Percentiles rank a stretch among this genome's conserved stretches.
These are phyloP conservation scores for Cavia aperea DNA, from an alignment of 2,113 vertebrate species.

Conservation along the genomic window DNA sequence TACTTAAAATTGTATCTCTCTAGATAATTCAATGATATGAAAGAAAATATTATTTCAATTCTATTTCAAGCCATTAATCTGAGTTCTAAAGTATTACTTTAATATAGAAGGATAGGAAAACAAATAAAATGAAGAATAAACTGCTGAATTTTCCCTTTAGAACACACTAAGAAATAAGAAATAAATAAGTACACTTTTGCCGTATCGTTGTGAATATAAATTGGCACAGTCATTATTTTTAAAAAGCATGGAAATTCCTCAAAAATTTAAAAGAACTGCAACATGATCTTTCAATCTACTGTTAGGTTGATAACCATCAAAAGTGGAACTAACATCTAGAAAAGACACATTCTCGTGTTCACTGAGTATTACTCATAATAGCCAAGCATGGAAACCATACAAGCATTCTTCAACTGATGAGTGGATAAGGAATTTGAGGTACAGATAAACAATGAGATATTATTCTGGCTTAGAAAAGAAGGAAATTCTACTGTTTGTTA, in stretches of 20 bases:
- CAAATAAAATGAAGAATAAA: slow-evolving; percentile 24
- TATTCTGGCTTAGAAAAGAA: background rate
- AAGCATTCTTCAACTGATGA: background rate
- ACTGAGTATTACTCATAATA: background rate
- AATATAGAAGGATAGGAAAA: background rate
- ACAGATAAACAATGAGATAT: background rate
- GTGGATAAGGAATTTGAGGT: background rate
- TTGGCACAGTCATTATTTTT: background rate
- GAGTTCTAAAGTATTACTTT: background rate
- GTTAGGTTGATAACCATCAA: too few species aligned
- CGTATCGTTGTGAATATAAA: background rate
- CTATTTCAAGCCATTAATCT: background rate
- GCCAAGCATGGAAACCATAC: background rate
- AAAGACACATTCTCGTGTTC: background rate
- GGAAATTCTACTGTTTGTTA: background rate
- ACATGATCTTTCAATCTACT: background rate
- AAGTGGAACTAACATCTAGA: background rate
- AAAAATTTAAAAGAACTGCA: background rate
- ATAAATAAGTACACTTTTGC: background rate
- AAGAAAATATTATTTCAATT: background rate
- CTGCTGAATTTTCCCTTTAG: background rate
- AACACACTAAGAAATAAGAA: background rate
- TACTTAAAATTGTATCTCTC: background rate
- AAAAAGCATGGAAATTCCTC: background rate
- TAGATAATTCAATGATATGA: background rate